Evolutionary conservation across 1,140 invertebrate species (phyloP), one percentile per base, ranked within the genome.

Genomic region (Linepithema humile): DNA sequence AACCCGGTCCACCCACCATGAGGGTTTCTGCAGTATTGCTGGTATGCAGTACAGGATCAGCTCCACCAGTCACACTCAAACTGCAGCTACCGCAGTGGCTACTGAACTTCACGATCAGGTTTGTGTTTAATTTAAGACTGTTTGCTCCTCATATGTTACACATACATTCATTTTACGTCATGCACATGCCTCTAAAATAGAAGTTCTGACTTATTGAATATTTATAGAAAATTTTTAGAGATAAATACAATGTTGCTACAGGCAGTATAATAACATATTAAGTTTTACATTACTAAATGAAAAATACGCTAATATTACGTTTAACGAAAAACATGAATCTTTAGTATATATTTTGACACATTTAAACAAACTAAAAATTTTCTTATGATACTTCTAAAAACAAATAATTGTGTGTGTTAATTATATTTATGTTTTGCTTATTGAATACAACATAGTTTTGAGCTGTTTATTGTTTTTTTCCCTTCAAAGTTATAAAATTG

Each of bases 21-120:
- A 97, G 93, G 97, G 97, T 40, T 97, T 97, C 91, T 98, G 97
- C 91, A 97, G 96, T 78, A 97, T 97, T 83, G 96, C 96, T 23
- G 97, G 96, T 32, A 97, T 98, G 97, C 97, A 98, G 93, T 98
- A 98, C 92, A 95, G 97, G 64, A 97, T 97, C 87, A 96, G 96
- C 85, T 96, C 97, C 77, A 96, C 97, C 62, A 96, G 97, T 93
- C 96, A 97, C 93, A 96, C 97, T 87, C 96, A 97, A 95, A 97
- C 97, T 64, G 96, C 97, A 89, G 95, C 97, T 69, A 96, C 97
- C 60, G 95, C 96, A 78, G 96, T 97, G 73, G 96, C 96, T 75
- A 96, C 97, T 0, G 96, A 96, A 84, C 94, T 94, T 60, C 93
- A 93, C 60, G 95, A 95, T 69, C 95, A 95, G 93, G 95, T 95